Conservation (phyloP, 2,113 vertebrate genomes). For the Donacobius atricapilla region DNA sequence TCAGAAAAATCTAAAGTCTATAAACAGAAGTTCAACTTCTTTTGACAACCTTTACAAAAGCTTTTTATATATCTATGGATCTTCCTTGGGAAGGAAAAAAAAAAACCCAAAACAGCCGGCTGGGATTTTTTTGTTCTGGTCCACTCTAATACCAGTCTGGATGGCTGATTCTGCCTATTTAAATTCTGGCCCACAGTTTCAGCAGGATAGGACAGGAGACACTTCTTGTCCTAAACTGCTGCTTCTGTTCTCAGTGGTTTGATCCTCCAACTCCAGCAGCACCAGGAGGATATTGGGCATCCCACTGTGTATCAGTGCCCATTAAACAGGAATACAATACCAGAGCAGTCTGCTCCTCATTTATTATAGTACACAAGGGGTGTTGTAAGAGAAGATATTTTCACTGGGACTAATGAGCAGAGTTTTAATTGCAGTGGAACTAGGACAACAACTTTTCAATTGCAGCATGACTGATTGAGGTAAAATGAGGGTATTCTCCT, state of each 20-base stretch:
- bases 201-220: neutral
- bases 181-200: neutral
- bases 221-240: neutral
- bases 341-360: neutral
- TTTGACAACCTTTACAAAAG: neutral
- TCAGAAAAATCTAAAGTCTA: neutral
- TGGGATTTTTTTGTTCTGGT: neutral
- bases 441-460: constrained; percentile 12
- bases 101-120: fast-evolving
- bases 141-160: neutral
- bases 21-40: neutral
- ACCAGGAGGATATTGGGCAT: neutral
- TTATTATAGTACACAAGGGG: neutral
- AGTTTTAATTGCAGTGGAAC: constrained; percentile 39
- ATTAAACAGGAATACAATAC: neutral
- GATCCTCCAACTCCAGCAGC: neutral
- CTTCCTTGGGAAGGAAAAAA: neutral
- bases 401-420: constrained; percentile 12
- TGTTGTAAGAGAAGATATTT: neutral
- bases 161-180: neutral
- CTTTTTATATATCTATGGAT: neutral
- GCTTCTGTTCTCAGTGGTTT: neutral
- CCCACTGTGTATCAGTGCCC: neutral
- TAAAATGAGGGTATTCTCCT: constrained; percentile 41
- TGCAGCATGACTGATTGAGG: constrained; percentile 8